Evolutionary conservation across 2,113 vertebrate genomes (phyloP).

Genomic region (Sarotherodon lohbergeri): DNA sequence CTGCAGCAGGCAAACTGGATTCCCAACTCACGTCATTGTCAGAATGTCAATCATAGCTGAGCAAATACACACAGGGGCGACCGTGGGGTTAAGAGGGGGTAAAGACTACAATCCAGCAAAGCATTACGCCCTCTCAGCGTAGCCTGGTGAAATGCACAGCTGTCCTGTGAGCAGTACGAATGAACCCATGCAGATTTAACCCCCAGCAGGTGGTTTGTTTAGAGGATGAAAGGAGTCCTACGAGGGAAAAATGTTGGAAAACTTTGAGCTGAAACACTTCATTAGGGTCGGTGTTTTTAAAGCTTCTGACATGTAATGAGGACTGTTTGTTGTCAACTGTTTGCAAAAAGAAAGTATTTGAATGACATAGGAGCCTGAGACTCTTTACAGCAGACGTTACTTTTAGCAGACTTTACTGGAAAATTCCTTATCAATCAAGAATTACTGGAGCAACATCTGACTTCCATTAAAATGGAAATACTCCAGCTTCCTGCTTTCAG

Average conservation of each 20-base stretch:
- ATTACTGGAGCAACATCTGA: not conserved
- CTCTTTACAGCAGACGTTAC: not conserved
- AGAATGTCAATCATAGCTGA: not conserved
- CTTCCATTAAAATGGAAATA: not conserved
- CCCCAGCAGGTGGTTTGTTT: not conserved
- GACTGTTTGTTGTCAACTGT: not conserved
- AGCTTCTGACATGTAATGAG: not conserved
- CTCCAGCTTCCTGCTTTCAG: not conserved
- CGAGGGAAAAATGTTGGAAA: not conserved
- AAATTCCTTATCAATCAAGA: not conserved
- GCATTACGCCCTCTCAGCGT: not conserved
- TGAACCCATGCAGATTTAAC: not conserved
- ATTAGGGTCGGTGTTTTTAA: not conserved
- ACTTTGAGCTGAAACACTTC: accelerated
- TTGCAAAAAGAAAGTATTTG: not conserved
- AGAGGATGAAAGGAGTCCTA: not conserved
- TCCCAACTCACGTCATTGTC: not conserved
- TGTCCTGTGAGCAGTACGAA: not conserved
- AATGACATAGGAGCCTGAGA: not conserved
- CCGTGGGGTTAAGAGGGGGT: not conserved
- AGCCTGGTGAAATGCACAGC: not conserved
- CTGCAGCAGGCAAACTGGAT: not conserved
- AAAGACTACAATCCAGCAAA: not conserved
- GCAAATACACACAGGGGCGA: not conserved
- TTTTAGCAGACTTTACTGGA: not conserved